A percentile compares a stretch with the other conserved stretches of the same genome.
Conservation (phyloP, 2,113 vertebrate species). For the Silurus glanis region DNA sequence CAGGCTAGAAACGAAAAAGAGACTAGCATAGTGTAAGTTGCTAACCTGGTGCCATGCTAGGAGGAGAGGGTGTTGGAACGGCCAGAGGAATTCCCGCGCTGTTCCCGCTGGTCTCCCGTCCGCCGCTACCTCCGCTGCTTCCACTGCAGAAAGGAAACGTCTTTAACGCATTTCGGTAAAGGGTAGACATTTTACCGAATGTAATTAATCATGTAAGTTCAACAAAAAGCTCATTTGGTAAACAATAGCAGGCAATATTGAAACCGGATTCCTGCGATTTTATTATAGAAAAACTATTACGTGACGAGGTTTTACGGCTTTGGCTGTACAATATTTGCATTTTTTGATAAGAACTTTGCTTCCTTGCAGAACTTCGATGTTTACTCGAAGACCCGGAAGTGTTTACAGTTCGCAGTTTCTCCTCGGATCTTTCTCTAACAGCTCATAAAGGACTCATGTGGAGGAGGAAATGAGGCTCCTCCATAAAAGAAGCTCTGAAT, state of each 20-base stretch:
- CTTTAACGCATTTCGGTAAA: neutral
- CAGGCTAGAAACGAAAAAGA: neutral
- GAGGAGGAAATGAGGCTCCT: conserved; percentile 19
- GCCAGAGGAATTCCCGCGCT: conserved; percentile 91
- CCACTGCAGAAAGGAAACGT: conserved; percentile 70
- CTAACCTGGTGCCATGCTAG: conserved; percentile 87
- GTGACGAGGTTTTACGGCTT: too few relatives aligned
- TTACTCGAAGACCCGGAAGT: neutral
- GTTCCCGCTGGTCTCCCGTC: conserved; percentile 93
- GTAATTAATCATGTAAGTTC: too few relatives aligned
- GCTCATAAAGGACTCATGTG: neutral
- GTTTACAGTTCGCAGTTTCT: neutral
- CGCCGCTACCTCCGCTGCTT: conserved; percentile 93
- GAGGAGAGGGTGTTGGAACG: conserved; percentile 94
- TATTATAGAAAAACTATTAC: neutral
- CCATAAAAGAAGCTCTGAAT: neutral
- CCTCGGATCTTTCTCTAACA: neutral
- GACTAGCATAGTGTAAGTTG: too few relatives aligned
- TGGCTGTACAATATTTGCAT: too few relatives aligned
- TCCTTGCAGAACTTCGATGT: neutral
- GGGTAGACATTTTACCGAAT: neutral
- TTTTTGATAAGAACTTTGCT: neutral
- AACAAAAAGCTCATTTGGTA: neutral
- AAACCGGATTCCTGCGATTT: neutral
- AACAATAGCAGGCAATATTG: neutral